Conservation (phyloP, 2,888 invertebrate genomes). For the Diogma glabrata region DNA sequence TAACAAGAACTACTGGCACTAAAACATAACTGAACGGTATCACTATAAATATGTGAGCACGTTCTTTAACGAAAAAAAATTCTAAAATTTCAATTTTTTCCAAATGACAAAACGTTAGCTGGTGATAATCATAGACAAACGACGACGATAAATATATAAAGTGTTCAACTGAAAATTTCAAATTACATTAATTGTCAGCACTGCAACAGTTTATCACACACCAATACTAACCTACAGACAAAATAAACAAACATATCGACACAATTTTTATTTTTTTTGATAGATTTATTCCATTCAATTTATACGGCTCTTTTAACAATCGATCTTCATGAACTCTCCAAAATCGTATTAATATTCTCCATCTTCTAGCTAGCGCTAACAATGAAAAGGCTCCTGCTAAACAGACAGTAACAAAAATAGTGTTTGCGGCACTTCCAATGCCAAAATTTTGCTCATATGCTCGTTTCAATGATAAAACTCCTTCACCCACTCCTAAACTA, state of each 20-base stretch:
- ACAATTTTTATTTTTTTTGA: background rate
- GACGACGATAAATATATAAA: constrained; percentile 24
- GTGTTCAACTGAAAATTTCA: constrained; percentile 22
- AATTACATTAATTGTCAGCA: too few species aligned
- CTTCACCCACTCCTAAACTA: background rate
- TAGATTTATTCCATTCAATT: background rate
- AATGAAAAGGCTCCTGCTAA: background rate
- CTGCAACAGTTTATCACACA: too few species aligned
- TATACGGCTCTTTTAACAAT: background rate
- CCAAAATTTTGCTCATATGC: background rate
- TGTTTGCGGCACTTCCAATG: background rate
- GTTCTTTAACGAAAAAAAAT: constrained; percentile 28
- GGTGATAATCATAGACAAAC: constrained; percentile 26
- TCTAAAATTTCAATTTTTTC: constrained; percentile 27
- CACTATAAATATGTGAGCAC: constrained; percentile 26
- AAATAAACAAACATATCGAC: background rate
- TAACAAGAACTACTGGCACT: background rate
- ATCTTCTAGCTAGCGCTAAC: background rate
- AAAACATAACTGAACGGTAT: constrained; percentile 20
- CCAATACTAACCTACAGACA: background rate
- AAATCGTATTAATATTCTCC: background rate
- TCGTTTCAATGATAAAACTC: background rate
- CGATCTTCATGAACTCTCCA: background rate
- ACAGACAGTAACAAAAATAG: background rate
- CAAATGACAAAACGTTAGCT: constrained; percentile 29